phyloP scores from a whole-genome alignment of 2,113 vertebrate species.

The human region GRCh38 chr1:173634501-173635000 shows the following conservation, averaged over 20 bases:
- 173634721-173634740: too few relatives aligned
- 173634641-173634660: not conserved
- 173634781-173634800: not conserved
- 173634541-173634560: not conserved
- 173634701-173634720: too few relatives aligned
- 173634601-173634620: not conserved
- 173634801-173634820: not conserved
- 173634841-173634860: not conserved
- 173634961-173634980: not conserved
- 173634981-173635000: not conserved
- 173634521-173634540: not conserved
- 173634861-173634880: not conserved
- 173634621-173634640: not conserved
- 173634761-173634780: not conserved
- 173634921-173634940: not conserved
- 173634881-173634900: not conserved
- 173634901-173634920: not conserved
- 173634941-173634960: not conserved
- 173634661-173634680: not conserved
- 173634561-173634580: not conserved
- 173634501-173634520: not conserved
- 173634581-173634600: not conserved
- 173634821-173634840: not conserved
- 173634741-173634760: not conserved
- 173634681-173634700: not conserved